A percentile compares a stretch with the other conserved stretches of the same genome.
Evolutionary conservation across 2,888 invertebrate species (phyloP).

Genomic region (Sicus ferrugineus): DNA sequence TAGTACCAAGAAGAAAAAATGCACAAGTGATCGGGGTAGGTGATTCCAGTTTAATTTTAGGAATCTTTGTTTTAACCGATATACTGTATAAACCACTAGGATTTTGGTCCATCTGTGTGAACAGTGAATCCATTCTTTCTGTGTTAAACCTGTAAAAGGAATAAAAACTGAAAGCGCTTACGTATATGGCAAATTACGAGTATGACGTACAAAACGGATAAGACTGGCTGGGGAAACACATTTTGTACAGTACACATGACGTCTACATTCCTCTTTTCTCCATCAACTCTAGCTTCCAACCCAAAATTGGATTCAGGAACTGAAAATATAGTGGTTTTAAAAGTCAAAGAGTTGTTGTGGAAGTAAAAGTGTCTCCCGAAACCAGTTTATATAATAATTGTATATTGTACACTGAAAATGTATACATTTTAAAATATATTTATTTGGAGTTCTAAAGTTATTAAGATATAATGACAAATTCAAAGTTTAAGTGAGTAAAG

Average conservation of each 20-base stretch:
- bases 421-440: too few relatives aligned
- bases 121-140: constrained; percentile 59
- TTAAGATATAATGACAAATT: too few relatives aligned
- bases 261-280: constrained; percentile 59
- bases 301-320: constrained; percentile 64
- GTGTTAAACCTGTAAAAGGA: constrained; percentile 54
- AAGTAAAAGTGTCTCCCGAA: too few relatives aligned
- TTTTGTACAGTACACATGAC: constrained; percentile 63
- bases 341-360: too few relatives aligned
- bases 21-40: constrained; percentile 65
- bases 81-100: constrained; percentile 63
- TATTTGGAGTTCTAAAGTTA: too few relatives aligned
- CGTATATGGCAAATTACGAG: not conserved
- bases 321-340: too few relatives aligned
- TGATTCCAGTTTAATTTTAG: constrained; percentile 62
- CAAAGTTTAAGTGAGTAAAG: too few relatives aligned
- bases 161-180: constrained; percentile 13
- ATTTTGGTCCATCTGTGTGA: constrained; percentile 61
- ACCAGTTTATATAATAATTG: too few relatives aligned
- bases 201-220: constrained; percentile 60
- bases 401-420: too few relatives aligned
- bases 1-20: constrained; percentile 64
- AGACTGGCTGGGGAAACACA: constrained; percentile 61
- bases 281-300: constrained; percentile 61
- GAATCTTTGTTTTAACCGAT: constrained; percentile 62